Percentiles rank a stretch among this genome's conserved stretches.
Conservation (phyloP, 2,113 vertebrate genomes). For the Salvelinus fontinalis region DNA sequence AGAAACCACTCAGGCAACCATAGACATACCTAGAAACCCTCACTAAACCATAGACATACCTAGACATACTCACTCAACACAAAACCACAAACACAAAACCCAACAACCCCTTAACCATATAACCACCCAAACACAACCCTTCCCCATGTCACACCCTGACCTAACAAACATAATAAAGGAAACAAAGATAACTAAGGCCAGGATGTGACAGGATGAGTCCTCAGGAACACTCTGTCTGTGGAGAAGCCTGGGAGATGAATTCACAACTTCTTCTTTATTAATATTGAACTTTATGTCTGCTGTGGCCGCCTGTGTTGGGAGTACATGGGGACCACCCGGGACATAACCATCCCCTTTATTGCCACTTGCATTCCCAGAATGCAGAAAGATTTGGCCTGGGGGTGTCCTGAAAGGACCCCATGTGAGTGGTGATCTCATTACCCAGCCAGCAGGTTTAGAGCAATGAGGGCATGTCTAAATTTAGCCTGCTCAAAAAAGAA, state of each 20-base stretch:
- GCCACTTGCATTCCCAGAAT: neutral
- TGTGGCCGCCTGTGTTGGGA: neutral
- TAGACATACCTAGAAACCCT: too few species aligned
- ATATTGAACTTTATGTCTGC: neutral
- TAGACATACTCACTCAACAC: too few species aligned
- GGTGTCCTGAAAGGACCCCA: neutral
- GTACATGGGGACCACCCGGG: neutral
- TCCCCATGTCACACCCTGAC: too few species aligned
- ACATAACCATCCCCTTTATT: neutral
- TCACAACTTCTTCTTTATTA: neutral
- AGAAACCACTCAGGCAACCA: too few species aligned
- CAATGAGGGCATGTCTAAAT: conserved; percentile 47
- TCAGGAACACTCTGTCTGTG: neutral
- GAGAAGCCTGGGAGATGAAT: neutral
- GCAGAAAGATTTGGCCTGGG: neutral
- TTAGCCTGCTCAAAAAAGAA: conserved; percentile 45
- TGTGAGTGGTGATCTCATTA: conserved; percentile 16
- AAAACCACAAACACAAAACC: too few species aligned
- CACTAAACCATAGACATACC: too few species aligned
- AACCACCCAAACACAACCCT: too few species aligned
- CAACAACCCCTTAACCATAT: too few species aligned
- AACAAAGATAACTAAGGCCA: too few species aligned
- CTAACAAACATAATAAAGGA: too few species aligned
- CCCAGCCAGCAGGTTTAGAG: conserved; percentile 18
- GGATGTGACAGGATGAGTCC: neutral